A percentile compares a stretch with the other conserved stretches of the same genome.
Evolutionary conservation across 2,113 vertebrate genomes (phyloP).

Genomic region (Eidolon helvum): DNA sequence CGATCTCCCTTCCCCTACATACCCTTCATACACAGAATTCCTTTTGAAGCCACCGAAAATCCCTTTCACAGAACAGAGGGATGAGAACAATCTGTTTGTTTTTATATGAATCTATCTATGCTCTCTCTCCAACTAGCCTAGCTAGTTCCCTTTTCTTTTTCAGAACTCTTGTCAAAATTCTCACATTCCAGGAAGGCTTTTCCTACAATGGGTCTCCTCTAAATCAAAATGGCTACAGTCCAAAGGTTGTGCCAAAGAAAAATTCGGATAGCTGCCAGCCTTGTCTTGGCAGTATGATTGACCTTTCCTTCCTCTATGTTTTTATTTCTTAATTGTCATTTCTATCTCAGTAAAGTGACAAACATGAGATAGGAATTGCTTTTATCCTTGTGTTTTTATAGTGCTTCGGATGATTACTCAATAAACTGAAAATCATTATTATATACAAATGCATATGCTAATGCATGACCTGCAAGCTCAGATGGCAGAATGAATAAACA

Average conservation of each 20-base stretch:
- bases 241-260: slow-evolving; percentile 66
- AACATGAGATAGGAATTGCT: slow-evolving; percentile 44
- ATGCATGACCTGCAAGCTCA: slow-evolving; percentile 59
- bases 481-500: slow-evolving; percentile 64
- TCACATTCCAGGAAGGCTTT: slow-evolving; percentile 56
- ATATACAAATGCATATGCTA: slow-evolving; percentile 72
- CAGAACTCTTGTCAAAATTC: slow-evolving; percentile 57
- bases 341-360: slow-evolving; percentile 44
- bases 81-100: neutral
- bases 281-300: neutral
- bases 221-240: slow-evolving; percentile 47
- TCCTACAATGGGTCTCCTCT: slow-evolving; percentile 50
- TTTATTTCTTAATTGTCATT: slow-evolving; percentile 63
- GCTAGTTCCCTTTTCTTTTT: neutral
- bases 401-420: slow-evolving; percentile 60
- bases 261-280: slow-evolving; percentile 37
- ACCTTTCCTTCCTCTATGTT: slow-evolving; percentile 54
- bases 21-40: slow-evolving; percentile 65
- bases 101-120: slow-evolving; percentile 10
- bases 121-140: neutral
- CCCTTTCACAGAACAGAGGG: slow-evolving; percentile 35
- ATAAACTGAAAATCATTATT: slow-evolving; percentile 73
- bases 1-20: slow-evolving; percentile 42
- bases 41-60: slow-evolving; percentile 57
- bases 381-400: slow-evolving; percentile 58